Evolutionary conservation across 2,888 invertebrate genomes (phyloP), one percentile per base, ranked within the genome.

Genomic region (Blomia tropicalis): DNA sequence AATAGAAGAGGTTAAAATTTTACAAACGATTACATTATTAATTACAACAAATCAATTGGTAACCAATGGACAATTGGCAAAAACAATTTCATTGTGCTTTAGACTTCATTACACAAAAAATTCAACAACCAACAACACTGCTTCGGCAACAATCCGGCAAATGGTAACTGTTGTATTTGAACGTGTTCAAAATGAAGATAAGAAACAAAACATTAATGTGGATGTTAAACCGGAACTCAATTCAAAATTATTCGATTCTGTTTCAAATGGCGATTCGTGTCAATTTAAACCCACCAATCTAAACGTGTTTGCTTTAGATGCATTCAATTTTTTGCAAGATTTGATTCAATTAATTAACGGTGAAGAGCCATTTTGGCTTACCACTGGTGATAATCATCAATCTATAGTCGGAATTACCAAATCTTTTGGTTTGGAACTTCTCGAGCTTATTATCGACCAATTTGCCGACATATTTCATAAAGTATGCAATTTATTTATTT

Each of bases 61-160:
- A 36, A 90, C 89, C 73, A 93, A 93, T 60, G 91, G 92, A 70
- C 86, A 88, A 3, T 77, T 98, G 65, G 88, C 96, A 25, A 89
- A 89, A 79, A 89, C 87, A 61, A 79, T 92, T 73, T 96, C 95
- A 51, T 78, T 96, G 68, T 95, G 95, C 74, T 92, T 98, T 76
- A 84, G 92, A n/a, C 81, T 98, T 71, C 92, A 96, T 73, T 87
- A 90, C 69, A 84, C 90, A 5, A 87, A 89, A 74, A 95, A 96
- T 77, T 82, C 85, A 1, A 91, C 91, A 65, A 93, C 92, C 47
- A 87, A 88, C 58, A 96, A 95, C 74, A 93, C 96, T 14, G 96
- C 96, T 5, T 93, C 95, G 1, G 98, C 98, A 32, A 95, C 95
- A 1, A 91, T 98, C 29, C 78, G 96, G 25, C 96, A 98, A 72